Conservation (phyloP, 2,797 vertebrate genomes). For the Tarsius wallacei region DNA sequence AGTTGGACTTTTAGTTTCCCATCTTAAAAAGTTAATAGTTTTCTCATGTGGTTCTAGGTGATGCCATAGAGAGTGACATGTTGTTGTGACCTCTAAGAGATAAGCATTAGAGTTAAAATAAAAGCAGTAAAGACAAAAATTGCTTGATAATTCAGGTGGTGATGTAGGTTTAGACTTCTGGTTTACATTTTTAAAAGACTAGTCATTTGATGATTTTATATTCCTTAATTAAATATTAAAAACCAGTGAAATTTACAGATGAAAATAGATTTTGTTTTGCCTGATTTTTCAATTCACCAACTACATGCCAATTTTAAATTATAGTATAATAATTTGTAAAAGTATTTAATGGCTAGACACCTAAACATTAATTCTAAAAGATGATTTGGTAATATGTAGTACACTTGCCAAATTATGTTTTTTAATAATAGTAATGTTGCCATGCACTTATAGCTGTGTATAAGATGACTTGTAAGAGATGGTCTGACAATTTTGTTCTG, state of each 20-base stretch:
- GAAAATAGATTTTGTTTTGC: slow-evolving; percentile 49
- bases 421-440: slow-evolving; percentile 47
- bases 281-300: slow-evolving; percentile 57
- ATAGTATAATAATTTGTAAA: slow-evolving; percentile 5
- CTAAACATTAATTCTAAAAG: slow-evolving; percentile 35
- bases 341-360: not conserved
- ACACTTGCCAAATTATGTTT: slow-evolving; percentile 54
- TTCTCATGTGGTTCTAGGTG: slow-evolving; percentile 50
- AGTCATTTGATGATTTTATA: slow-evolving; percentile 52
- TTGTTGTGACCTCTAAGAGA: slow-evolving; percentile 58
- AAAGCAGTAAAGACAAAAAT: slow-evolving; percentile 65
- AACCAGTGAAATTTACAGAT: slow-evolving; percentile 55
- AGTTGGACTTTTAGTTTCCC: slow-evolving; percentile 40
- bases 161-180: not conserved
- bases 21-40: slow-evolving; percentile 52
- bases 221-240: slow-evolving; percentile 53
- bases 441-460: slow-evolving; percentile 26
- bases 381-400: slow-evolving; percentile 9
- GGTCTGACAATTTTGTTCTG: slow-evolving; percentile 56
- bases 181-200: not conserved
- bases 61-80: not conserved
- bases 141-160: slow-evolving; percentile 63
- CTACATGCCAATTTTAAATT: slow-evolving; percentile 62
- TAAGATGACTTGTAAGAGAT: slow-evolving; percentile 41
- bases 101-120: slow-evolving; percentile 63